Evolutionary conservation across 2,113 vertebrate genomes (phyloP).

Genomic region (Hippocampus zosterae): DNA sequence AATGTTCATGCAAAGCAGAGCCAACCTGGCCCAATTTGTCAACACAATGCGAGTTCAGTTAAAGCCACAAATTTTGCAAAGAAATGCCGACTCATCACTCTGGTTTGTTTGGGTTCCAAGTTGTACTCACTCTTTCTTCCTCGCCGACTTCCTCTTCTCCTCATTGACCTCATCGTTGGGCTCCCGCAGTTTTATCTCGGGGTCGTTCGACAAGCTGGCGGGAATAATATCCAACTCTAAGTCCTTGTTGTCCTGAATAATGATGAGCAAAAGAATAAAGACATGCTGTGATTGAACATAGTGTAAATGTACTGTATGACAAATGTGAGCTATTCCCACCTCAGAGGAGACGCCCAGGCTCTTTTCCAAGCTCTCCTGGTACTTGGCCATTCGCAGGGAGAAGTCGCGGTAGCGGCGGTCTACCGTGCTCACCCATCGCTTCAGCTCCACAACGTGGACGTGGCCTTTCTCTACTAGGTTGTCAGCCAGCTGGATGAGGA

Average conservation of each 20-base stretch:
- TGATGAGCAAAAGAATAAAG: constrained; percentile 2
- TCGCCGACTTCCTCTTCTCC: constrained; percentile 94
- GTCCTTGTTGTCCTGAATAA: constrained; percentile 87
- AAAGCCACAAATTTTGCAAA: not conserved
- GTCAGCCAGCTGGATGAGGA: constrained; percentile 94
- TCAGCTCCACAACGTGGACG: constrained; percentile 88
- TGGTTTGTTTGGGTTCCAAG: not conserved
- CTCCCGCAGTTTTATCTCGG: constrained; percentile 89
- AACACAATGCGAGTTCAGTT: not conserved
- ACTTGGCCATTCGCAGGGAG: constrained; percentile 89
- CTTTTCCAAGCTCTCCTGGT: constrained; percentile 85
- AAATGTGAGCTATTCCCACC: constrained; percentile 52
- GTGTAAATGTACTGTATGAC: not conserved
- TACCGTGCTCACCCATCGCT: constrained; percentile 93
- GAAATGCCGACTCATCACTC: not conserved
- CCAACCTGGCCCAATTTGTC: not conserved
- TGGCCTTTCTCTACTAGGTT: constrained; percentile 96
- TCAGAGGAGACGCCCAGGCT: constrained; percentile 91
- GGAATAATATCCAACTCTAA: constrained; percentile 94
- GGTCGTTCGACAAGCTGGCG: constrained; percentile 88
- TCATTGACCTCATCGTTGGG: constrained; percentile 93
- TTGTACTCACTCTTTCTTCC: constrained; percentile 92
- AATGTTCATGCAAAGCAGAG: not conserved
- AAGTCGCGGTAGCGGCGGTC: constrained; percentile 95
- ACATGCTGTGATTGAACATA: not conserved